Evolutionary conservation across 1,140 invertebrate genomes (phyloP), one percentile per base, ranked within the genome.

Genomic region (Physella acuta): DNA sequence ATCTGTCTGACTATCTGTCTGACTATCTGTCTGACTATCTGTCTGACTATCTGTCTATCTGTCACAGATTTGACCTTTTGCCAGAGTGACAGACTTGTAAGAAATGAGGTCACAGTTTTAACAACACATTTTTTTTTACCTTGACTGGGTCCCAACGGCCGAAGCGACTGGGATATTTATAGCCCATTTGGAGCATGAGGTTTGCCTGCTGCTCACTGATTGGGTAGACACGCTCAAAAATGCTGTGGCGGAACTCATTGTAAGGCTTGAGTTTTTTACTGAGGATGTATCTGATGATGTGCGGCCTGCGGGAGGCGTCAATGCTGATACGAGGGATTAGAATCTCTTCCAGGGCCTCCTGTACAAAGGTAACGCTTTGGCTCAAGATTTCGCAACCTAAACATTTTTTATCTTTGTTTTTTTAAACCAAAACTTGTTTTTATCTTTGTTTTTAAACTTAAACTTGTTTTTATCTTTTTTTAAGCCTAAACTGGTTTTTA

Each of bases 61-160:
- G n/a, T n/a, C n/a, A n/a, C n/a, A n/a, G n/a, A n/a, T n/a, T n/a
- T n/a, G n/a, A n/a, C n/a, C n/a, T n/a, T n/a, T n/a, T n/a, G n/a
- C 39, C 39, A 11, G 39, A 44, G 39, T 44, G 39, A 11, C 8
- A 11, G 39, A 11, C 39, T 44, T 44, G 39, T 31, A 58, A 33
- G n/a, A 17, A 58, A 17, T 55, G 20, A 37, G n/a, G n/a, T n/a
- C n/a, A n/a, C n/a, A n/a, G n/a, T n/a, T n/a, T n/a, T n/a, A n/a
- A n/a, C n/a, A n/a, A n/a, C n/a, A n/a, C n/a, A n/a, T n/a, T n/a
- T n/a, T n/a, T n/a, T n/a, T 66, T 63, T 71, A 85, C 84, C 72
- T 77, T 76, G 3, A 86, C 82, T 37, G 85, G 85, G 76, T 83
- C 85, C 84, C 84, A 85, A 60, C 80, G 71, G 17, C 83, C 83